These are phyloP conservation scores for Terrapene triunguis DNA, from an alignment of 2,113 vertebrate species.

Conservation along the genomic window DNA sequence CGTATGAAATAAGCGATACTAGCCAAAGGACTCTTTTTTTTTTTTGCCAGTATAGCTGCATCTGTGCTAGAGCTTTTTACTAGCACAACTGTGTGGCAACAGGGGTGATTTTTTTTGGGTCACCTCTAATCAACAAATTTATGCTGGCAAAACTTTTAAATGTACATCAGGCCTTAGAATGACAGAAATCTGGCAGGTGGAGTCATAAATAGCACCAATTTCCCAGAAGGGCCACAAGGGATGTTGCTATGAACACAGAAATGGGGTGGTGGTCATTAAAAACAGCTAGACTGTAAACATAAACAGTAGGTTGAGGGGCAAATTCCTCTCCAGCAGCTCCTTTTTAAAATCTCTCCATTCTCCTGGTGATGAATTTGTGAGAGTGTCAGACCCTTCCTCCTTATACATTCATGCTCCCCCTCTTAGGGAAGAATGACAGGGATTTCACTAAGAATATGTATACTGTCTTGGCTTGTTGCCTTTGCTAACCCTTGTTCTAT, in stretches of 20 bases:
- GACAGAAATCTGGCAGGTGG: neutral
- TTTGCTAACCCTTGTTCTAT: neutral
- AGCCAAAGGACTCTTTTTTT: neutral
- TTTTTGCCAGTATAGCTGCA: neutral
- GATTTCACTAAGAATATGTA: neutral
- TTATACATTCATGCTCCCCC: neutral
- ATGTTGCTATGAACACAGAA: neutral
- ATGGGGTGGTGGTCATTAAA: neutral
- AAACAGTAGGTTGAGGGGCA: neutral
- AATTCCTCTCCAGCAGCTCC: neutral
- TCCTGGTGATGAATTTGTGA: neutral
- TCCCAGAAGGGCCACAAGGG: neutral
- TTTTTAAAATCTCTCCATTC: neutral
- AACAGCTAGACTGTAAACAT: too few species aligned
- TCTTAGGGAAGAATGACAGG: neutral
- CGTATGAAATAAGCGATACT: neutral
- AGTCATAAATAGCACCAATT: neutral
- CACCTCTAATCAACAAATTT: neutral
- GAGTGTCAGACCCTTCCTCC: neutral
- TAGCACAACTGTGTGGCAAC: too few species aligned
- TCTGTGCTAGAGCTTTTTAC: neutral
- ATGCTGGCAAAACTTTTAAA: neutral
- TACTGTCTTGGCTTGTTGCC: neutral
- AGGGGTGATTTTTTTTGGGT: too few species aligned
- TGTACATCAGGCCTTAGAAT: neutral